A percentile compares a stretch with the other conserved stretches of the same genome.
Evolutionary conservation across 2,113 vertebrate species (phyloP).

Genomic region (Dasypus novemcinctus): DNA sequence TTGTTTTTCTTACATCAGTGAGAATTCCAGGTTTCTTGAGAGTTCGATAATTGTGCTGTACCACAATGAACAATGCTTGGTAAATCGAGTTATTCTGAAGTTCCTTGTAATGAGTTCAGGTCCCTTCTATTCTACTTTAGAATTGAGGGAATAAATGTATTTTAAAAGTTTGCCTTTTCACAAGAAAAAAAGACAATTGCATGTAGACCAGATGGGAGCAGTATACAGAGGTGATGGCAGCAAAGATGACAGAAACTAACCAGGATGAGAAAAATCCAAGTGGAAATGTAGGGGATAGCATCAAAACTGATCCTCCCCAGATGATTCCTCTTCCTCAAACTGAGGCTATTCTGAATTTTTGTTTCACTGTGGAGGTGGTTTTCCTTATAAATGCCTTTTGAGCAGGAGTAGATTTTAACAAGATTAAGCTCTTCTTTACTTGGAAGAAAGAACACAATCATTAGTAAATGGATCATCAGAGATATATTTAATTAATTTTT

Average conservation of each 20-base stretch:
- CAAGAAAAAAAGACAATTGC: neutral
- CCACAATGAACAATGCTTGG: neutral
- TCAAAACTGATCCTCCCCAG: neutral
- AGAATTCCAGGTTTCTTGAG: constrained; percentile 15
- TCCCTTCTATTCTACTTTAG: constrained; percentile 27
- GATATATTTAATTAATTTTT: neutral
- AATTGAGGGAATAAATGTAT: neutral
- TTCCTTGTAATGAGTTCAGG: neutral
- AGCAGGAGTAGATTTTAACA: neutral
- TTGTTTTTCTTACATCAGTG: constrained; percentile 34
- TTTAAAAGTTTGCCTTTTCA: neutral
- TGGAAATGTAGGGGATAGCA: neutral
- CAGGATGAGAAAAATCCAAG: neutral
- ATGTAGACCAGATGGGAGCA: neutral
- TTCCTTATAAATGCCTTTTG: neutral
- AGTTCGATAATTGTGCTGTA: constrained; percentile 31
- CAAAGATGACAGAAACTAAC: neutral
- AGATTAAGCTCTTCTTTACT: neutral
- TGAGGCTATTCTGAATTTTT: neutral
- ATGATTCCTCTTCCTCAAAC: neutral
- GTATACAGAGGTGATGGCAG: neutral
- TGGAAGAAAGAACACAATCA: neutral
- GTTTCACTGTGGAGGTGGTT: neutral
- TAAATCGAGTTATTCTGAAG: neutral
- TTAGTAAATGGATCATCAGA: constrained; percentile 26